Base-by-base conservation (phyloP, 35 echinoderm and acorn worm genomes). In the Heliocidaris tuberculata region DNA sequence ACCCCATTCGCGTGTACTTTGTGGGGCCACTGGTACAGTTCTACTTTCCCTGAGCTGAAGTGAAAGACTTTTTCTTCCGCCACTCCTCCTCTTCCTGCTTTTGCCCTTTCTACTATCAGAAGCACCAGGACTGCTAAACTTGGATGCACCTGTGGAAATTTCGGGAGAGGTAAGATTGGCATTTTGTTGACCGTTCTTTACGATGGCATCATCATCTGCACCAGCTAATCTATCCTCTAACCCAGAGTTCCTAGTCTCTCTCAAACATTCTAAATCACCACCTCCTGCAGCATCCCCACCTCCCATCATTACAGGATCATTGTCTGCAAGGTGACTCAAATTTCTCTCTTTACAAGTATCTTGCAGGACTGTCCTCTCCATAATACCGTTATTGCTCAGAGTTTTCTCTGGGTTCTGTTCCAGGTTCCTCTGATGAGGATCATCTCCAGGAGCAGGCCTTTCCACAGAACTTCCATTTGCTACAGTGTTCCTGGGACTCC, bases 221-320 rank as follows among this genome's bases (percentile, higher is more conserved):
- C 91, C 91, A 50, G 48, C 30, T 93, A 93, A 59, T 56, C 91
- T 93, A 31, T 93, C 50, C 48, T 93, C 31, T 13, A 93, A 93
- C 29, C 29, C 47, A 29, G 30, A 47, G 47, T 32, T 48, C 47
- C 87, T 93, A 13, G 50, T 31, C 50, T 93, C 87, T 17, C 87
- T 13, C 31, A 30, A 13, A 89, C 15, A 30, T 32, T 11, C 87
- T 17, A 24, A 31, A 42, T 42, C 12, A 3, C 10, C 87, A 19
- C 31, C 31, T 89, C 47, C 87, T 42, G 87, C 47, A 32, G 10
- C 47, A 89, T 42, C 24, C 9, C 87, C 87, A 42, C 87, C 87
- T 78, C 65, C 21, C 8, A 6, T 8, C 65, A 42, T 42, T 42
- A 78, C 19, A 78, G 21, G 65, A 78, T 7, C 65, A 19, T 78